phyloP scores from a whole-genome alignment of 2,113 vertebrate species.

The Oryctolagus cuniculus region DNA sequence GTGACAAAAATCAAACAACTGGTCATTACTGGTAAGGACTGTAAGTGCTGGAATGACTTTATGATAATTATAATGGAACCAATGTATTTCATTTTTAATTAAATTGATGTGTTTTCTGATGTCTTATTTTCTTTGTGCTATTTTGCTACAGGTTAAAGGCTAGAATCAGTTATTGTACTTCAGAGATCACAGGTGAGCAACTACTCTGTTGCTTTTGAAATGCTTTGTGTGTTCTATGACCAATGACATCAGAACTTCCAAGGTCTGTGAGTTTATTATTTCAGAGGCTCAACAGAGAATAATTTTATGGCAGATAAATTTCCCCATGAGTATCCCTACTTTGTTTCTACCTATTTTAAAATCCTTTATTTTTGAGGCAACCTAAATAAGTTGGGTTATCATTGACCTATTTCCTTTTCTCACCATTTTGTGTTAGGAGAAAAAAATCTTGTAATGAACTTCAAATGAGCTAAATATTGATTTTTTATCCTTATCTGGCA shows the following conservation, averaged over 20 bases:
- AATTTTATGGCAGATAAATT: background rate
- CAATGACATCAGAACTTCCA: background rate
- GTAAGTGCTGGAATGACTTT: too few species aligned
- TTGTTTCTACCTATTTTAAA: background rate
- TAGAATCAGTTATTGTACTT: background rate
- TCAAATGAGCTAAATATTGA: background rate
- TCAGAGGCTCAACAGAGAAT: background rate
- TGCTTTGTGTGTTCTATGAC: background rate
- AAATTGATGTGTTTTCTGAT: background rate
- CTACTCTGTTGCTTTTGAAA: background rate
- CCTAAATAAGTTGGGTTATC: background rate
- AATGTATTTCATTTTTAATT: background rate
- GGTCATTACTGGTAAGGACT: background rate
- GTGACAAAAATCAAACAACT: background rate
- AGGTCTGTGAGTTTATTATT: background rate
- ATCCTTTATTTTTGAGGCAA: background rate
- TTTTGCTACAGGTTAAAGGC: slow-evolving; percentile 50
- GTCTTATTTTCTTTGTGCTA: slow-evolving; percentile 3
- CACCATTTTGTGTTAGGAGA: background rate
- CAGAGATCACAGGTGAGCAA: slow-evolving; percentile 37
- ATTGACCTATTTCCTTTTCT: background rate
- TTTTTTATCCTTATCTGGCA: background rate
- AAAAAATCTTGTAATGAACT: slow-evolving; percentile 10
- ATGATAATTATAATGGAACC: background rate
- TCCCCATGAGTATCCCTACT: background rate